Conservation (phyloP, 2,113 vertebrate genomes). For the Colinus virginianus region DNA sequence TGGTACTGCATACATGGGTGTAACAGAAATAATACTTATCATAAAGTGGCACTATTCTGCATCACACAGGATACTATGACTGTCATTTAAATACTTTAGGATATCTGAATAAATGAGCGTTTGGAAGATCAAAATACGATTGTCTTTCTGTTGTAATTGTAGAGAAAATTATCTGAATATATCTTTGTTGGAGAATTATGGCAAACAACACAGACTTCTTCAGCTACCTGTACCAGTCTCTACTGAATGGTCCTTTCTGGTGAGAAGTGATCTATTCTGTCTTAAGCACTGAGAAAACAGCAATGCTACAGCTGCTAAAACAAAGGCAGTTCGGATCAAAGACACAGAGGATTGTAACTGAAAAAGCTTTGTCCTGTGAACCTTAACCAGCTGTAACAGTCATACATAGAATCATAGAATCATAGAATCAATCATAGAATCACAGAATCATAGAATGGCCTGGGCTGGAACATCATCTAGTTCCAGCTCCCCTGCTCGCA, state of each 20-base stretch:
- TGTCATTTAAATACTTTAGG: background rate
- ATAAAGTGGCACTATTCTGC: rapidly evolving
- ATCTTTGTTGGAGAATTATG: background rate
- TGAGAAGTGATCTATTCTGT: background rate
- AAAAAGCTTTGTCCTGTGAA: background rate
- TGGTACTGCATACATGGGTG: rapidly evolving
- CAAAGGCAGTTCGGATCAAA: background rate
- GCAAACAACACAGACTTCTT: background rate
- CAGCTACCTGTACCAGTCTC: background rate
- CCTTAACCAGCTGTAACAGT: background rate
- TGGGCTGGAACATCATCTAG: background rate
- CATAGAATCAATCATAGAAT: background rate
- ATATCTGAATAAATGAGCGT: background rate
- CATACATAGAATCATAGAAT: background rate
- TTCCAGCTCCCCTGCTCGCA: background rate
- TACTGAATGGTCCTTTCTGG: background rate
- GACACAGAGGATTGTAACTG: background rate
- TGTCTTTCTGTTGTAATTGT: background rate
- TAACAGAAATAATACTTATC: background rate
- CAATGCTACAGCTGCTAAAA: background rate
- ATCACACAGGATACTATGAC: background rate
- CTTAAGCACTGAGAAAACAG: background rate
- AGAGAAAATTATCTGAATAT: background rate
- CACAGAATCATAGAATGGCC: background rate
- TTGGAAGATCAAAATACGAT: background rate